phyloP scores from a whole-genome alignment of 2,888 invertebrate species.

The Steromphala cineraria region DNA sequence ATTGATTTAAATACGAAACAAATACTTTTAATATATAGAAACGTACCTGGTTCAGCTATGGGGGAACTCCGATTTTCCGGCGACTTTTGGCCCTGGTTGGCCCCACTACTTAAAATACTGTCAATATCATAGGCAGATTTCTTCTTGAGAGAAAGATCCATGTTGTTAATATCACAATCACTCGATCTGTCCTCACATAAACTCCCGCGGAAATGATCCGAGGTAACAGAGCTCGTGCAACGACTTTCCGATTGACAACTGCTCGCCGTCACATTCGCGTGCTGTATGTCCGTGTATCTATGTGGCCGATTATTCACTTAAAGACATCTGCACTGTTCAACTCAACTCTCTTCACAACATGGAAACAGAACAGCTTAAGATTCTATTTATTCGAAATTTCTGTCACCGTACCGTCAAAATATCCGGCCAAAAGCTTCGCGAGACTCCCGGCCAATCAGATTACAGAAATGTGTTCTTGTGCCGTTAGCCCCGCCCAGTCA shows the following conservation, averaged over 20 bases:
- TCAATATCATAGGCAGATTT: slow-evolving; percentile 43
- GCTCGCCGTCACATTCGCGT: no score
- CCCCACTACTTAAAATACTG: slow-evolving; percentile 32
- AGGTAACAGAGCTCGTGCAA: no score
- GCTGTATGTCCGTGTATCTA: neutral
- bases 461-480: neutral
- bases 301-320: neutral
- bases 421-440: neutral
- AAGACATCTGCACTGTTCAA: neutral
- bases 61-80: neutral
- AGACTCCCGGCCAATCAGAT: neutral
- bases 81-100: neutral
- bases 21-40: neutral
- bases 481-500: neutral
- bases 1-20: no score
- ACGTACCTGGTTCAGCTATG: neutral
- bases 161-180: slow-evolving; percentile 4
- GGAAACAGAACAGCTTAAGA: neutral
- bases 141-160: slow-evolving; percentile 45
- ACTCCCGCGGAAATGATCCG: neutral
- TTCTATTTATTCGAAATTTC: slow-evolving; percentile 19
- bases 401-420: slow-evolving; percentile 16
- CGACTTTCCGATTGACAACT: no score
- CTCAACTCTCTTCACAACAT: neutral
- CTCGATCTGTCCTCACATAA: neutral